Evolutionary conservation across 2,797 vertebrate species (phyloP), one percentile per base, ranked within the genome.

Genomic region (Sphenopsis melanotis): DNA sequence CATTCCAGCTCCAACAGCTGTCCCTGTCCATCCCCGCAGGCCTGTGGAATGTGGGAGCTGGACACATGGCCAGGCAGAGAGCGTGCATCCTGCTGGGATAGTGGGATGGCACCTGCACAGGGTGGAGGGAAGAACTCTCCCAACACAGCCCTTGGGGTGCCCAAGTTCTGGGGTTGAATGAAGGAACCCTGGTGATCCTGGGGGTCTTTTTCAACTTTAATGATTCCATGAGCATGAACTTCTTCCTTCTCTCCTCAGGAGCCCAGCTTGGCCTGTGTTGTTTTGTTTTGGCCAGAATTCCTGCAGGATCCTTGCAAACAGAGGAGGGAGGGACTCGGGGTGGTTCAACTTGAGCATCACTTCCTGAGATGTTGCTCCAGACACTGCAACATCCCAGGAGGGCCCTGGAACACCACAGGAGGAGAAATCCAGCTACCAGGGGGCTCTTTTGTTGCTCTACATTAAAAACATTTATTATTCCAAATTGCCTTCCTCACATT

Each of bases 391-490:
- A 42, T 6, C 52, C 37, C 93, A 80, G 71, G 64, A 96, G 23
- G 46, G 32, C 22, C 55, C 84, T 84, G 57, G 57, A 91, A 41
- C 6, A 2, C 66, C 49, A 8, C 69, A 71, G 95, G 76, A 23
- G 1, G 77, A 87, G 69, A 65, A 22, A 84, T 42, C 26, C 59
- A 68, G 69, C 78, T 77, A 42, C 55, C 26, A 5, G 70, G 2
- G 11, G 32, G 24, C 53, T 66, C 76, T 42, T 92, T 72, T 64
- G 29, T 34, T 0, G 0, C 87, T 53, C 52, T 82, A 60, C 60
- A 24, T 95, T 94, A 3, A 42, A 71, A 95, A 91, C 78, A 80
- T 94, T 96, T 92, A 92, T 96, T 91, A 94, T 88, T 94, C 89
- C 70, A 80, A 93, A 94, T 34, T 89, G 83, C 96, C 86, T 94